Evolutionary conservation across 2,797 vertebrate species (phyloP), one percentile per base, ranked within the genome.

Genomic region (Muraenolepis orangiensis): DNA sequence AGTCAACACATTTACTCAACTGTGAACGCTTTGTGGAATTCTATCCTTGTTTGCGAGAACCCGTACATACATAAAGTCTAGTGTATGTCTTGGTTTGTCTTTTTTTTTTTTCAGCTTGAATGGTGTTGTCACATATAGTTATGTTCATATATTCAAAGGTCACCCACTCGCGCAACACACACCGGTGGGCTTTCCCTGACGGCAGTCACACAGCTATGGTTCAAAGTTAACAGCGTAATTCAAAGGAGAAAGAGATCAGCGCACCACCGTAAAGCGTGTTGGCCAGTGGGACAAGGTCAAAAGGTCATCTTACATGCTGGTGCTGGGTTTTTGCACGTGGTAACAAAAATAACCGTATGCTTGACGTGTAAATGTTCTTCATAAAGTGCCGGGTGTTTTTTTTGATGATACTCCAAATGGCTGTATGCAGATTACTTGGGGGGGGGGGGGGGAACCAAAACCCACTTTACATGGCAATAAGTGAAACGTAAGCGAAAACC

Each of bases 1-100:
- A 83, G 68, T 88, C 79, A 85, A 76, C 74, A 87, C 79, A 83
- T 83, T 78, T 74, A 84, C 61, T 72, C 71, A n/a, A 83, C 80
- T 72, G 80, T 66, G 71, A 64, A 64, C 20, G 66, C 74, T 71
- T 51, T 32, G 46, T 80, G 30, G 57, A 64, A 64, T 64, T 26
- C n/a, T 12, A 10, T 26, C 57, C 57, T 64, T 34, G 32, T 34
- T 34, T 34, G 32, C 32, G 32, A 34, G 32, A 34, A 34, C 3
- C 32, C 32, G n/a, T 34, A 8, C 8, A 2, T 8, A 13, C 57
- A 26, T 26, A 64, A 64, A 11, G 57, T 64, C 57, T 11, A 12
- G 57, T 64, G 57, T 26, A 64, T 64, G 57, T 64, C 57, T 64
- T 64, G 23, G n/a, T n/a, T n/a, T n/a, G n/a, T n/a, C n/a, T n/a